Evolutionary conservation across 2,888 invertebrate genomes (phyloP).

Genomic region (Lepidochrysops patricia): DNA sequence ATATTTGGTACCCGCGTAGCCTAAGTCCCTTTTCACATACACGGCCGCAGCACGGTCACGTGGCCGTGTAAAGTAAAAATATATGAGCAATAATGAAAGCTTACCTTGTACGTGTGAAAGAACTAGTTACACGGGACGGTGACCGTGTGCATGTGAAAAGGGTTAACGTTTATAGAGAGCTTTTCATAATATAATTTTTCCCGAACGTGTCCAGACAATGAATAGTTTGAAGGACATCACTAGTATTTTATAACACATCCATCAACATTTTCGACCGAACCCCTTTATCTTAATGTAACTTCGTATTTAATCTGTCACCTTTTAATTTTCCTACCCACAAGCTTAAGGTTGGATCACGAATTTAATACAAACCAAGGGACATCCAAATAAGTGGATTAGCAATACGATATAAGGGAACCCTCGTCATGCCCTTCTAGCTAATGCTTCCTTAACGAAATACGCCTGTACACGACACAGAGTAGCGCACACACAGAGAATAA

Average conservation of each 20-base stretch:
- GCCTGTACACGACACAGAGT: conserved; percentile 16
- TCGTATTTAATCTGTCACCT: conserved; percentile 9
- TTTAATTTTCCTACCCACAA: conserved; percentile 9
- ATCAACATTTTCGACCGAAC: neutral
- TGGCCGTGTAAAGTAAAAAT: too few relatives aligned
- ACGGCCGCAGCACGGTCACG: too few relatives aligned
- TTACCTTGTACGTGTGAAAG: too few relatives aligned
- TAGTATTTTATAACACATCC: neutral
- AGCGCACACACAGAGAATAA: neutral
- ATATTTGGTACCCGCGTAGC: too few relatives aligned
- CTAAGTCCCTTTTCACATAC: too few relatives aligned
- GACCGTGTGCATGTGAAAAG: too few relatives aligned
- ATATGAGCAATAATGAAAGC: too few relatives aligned
- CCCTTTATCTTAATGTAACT: neutral
- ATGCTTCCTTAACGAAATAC: conserved; percentile 23
- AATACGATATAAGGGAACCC: conserved; percentile 22
- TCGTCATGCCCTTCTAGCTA: conserved; percentile 24
- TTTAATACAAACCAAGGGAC: conserved; percentile 18
- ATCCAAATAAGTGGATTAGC: conserved; percentile 25
- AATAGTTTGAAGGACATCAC: too few relatives aligned
- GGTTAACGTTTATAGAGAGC: too few relatives aligned
- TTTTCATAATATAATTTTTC: too few relatives aligned
- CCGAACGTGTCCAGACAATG: too few relatives aligned
- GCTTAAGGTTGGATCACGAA: conserved; percentile 15
- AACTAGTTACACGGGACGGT: too few relatives aligned